phyloP scores from a whole-genome alignment of 2,888 invertebrate genomes.

The Drosophila meridiana region DNA sequence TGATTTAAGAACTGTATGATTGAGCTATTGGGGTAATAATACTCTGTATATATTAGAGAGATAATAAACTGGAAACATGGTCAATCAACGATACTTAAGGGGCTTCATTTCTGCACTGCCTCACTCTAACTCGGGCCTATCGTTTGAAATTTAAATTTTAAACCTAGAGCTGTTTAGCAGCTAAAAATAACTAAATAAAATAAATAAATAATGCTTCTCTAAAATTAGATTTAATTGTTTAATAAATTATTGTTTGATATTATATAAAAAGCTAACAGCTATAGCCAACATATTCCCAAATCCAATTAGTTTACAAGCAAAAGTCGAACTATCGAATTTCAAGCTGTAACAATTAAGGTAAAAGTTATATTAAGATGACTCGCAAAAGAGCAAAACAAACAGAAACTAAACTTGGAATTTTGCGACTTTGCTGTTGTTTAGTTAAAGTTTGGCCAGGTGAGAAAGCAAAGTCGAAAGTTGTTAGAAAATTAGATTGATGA shows the following conservation, averaged over 20 bases:
- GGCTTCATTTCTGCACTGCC: too few species aligned
- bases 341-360: constrained; percentile 1
- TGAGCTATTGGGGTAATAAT: not conserved
- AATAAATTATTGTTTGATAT: not conserved
- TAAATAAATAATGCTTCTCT: not conserved
- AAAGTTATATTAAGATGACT: constrained; percentile 7
- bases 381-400: not conserved
- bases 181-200: not conserved
- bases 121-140: too few species aligned
- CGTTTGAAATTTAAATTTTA: too few species aligned
- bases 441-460: not conserved
- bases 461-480: not conserved
- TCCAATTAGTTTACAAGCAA: not conserved
- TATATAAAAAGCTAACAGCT: not conserved
- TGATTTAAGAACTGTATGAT: not conserved
- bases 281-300: not conserved
- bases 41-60: not conserved
- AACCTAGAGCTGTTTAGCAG: not conserved
- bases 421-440: not conserved
- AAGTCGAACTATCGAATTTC: not conserved
- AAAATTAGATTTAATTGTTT: not conserved
- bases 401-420: not conserved
- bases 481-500: not conserved
- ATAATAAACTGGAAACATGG: not conserved
- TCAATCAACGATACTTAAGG: too few species aligned